Base-by-base conservation (phyloP, 1,140 invertebrate species). In the Scylla paramamosain region DNA sequence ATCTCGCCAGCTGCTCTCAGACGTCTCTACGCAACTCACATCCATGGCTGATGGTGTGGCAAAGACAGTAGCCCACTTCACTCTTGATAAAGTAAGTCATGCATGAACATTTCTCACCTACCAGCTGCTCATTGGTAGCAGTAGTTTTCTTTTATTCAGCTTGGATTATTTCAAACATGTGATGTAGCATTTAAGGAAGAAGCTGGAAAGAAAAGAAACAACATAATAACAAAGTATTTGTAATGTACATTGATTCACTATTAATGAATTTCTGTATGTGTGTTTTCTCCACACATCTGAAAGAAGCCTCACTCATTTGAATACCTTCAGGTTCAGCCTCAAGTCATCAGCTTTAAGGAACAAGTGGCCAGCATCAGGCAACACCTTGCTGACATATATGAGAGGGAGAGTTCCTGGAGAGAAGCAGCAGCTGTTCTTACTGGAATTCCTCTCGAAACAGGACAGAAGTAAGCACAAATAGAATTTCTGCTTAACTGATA, bases 331-430 rank as follows among this genome's bases (percentile, higher is more conserved):
- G 98, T 99, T 77, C 99, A 99, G 97, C 99, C 99, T 6, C 97
- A 99, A 96, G 99, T 99, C 0, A 99, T 99, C 96, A 99, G 99
- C 14, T 99, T 99, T 97, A 99, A 99, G 97, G 99, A 99, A 97
- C 99, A 99, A 98, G 99, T 99, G 84, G 99, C 99, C 28, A 98
- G 98, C 96, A 99, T 99, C 96, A 98, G 99, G 96, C 99, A 99
- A 97, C 99, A 99, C 97, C 98, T 99, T 96, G 98, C 99, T 88
- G 98, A 98, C 96, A 99, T 99, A 96, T 99, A 99, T 97, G 99
- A 99, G 97, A 97, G 98, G 93, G 98, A 99, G 97, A 98, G 99
- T 96, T 98, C 98, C 96, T 99, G 99, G 99, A 98, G 98, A 96
- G 99, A 99, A 97, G 99, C 99, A 87, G 99, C 99, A 1, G 98